Base-by-base conservation (phyloP, 2,888 invertebrate genomes). In the Thalpophila matura region DNA sequence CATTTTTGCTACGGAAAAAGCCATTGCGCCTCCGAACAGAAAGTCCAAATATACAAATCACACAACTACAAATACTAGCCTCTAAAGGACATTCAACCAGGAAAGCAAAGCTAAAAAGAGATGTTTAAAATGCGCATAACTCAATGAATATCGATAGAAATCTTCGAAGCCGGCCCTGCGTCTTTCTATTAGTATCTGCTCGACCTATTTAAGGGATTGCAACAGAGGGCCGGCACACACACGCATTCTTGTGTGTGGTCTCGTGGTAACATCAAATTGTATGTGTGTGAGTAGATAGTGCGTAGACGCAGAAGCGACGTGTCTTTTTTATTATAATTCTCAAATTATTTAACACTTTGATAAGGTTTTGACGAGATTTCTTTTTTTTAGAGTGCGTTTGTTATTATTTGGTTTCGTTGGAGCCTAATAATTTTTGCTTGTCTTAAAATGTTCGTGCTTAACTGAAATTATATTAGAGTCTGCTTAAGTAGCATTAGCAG, bases 161-260 rank as follows among this genome's bases (percentile, higher is more conserved):
- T 79, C 78, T 58, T 71, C 66, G 26, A 66, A 62, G 69, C 82
- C 91, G 88, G 82, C 89, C 86, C 94, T 92, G 93, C 79, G 7
- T 90, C 89, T 92, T 90, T 94, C 94, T 94, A 94, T 94, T 93
- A 94, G 88, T 91, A 89, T 89, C 89, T 89, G 86, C 84, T 85
- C 89, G 94, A 90, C 94, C 94, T 93, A 94, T 94, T 90, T 94
- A 86, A 94, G 94, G 94, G 93, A 93, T 94, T 94, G 92, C 94
- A 91, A 93, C 94, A 94, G 89, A 91, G 91, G 90, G 91, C 86
- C 64, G 59, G 59, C 81, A 76, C 89, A 73, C 88, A 87, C 82
- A 83, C 59, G 76, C 59, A 42, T 58, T 38, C 26, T 31, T 43
- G 68, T 72, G 59, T 77, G 73, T 75, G 72, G 60, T 60, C 45